phyloP scores from a whole-genome alignment of 2,888 invertebrate species.

The Ennomos fuscantarius region DNA sequence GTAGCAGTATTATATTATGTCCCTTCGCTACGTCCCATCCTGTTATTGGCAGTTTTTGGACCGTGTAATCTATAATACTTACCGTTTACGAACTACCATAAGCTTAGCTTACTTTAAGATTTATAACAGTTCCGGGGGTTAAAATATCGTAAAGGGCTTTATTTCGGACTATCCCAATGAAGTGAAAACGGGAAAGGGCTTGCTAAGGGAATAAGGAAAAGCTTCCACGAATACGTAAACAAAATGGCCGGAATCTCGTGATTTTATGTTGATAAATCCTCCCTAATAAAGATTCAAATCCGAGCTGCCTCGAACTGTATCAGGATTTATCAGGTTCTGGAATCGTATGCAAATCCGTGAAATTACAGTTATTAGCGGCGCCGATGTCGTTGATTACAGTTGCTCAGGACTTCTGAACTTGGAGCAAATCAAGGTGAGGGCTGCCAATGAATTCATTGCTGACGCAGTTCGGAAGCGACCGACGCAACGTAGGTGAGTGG shows the following conservation, averaged over 20 bases:
- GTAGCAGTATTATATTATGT: constrained; percentile 6
- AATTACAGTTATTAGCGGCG: constrained; percentile 32
- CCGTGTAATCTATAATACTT: constrained; percentile 17
- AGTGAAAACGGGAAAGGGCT: background rate
- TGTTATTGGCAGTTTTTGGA: constrained; percentile 26
- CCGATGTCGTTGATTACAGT: constrained; percentile 32
- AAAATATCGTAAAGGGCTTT: background rate
- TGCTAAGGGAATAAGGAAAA: constrained; percentile 11
- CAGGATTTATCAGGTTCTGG: constrained; percentile 30
- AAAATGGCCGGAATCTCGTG: constrained; percentile 10
- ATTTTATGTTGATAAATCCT: constrained; percentile 22
- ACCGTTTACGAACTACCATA: constrained; percentile 4
- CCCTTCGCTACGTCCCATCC: constrained; percentile 14
- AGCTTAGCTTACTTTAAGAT: background rate
- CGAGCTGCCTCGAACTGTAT: constrained; percentile 15
- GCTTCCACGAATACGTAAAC: constrained; percentile 20
- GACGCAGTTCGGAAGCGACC: background rate
- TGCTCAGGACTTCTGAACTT: constrained; percentile 18
- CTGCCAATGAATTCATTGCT: background rate
- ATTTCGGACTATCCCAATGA: background rate
- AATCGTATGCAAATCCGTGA: constrained; percentile 30
- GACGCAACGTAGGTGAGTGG: background rate
- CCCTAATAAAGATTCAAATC: constrained; percentile 23
- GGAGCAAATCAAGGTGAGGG: constrained; percentile 10
- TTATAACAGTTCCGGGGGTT: constrained; percentile 7